Evolutionary conservation across 2,113 vertebrate genomes (phyloP), one percentile per base, ranked within the genome.

Genomic region (Trematocara nigrifrons): DNA sequence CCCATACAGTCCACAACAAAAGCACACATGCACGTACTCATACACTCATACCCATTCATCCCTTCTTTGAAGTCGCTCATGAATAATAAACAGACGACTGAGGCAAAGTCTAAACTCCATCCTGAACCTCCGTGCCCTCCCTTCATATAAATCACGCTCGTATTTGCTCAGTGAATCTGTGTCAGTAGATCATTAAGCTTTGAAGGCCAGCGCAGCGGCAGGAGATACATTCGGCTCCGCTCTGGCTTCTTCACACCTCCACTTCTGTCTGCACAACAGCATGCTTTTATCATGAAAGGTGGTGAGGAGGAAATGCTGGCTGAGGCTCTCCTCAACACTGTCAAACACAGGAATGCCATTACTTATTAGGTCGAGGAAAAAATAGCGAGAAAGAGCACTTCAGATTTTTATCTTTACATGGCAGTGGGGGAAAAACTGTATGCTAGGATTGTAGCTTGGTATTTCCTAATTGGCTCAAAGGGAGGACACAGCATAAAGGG

Each of bases 171-270:
- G 3, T 2, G 77, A 84, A 92, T 92, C 77, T 88, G 93, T 94
- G 93, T 93, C 91, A 93, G 94, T 94, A 86, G 92, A 95, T 94
- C 93, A 94, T 94, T 94, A 94, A 93, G 59, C 90, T 83, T 6
- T 5, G 78, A 85, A 87, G 91, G 88, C 87, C 81, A 42, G 10
- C 2, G 31, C 40, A 64, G 79, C 3, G 0, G 29, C 49, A 26
- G 81, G 20, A 42, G 54, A 80, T 40, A 49, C 74, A 64, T 15
- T 10, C 40, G 2, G 29, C 86, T 78, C 53, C 9, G 6, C 84
- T 76, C 6, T 29, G 33, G 29, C 59, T 81, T 59, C 52, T 49
- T 87, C 79, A 85, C 66, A 57, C 52, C 64, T n/a, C 26, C 45
- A 33, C 71, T 16, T 52, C 16, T 3, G 15, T 47, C 56, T 54